These are phyloP conservation scores for Andrena fulva DNA, from an alignment of 2,888 invertebrate genomes.

Conservation along the genomic window DNA sequence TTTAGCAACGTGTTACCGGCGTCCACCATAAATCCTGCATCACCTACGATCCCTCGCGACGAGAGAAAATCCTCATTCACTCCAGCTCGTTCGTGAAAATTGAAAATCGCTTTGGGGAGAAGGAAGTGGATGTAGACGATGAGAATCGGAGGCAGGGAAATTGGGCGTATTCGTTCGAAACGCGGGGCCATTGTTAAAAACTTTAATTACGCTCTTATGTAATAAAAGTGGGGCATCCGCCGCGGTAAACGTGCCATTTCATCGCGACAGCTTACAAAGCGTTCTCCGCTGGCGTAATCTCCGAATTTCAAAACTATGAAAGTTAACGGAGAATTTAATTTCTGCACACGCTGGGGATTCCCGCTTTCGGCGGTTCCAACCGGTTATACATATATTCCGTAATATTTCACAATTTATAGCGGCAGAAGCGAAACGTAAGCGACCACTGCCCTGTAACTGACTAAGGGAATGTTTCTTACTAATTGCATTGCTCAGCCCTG, in stretches of 20 bases:
- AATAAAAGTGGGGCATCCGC: conserved; percentile 27
- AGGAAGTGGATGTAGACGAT: not conserved
- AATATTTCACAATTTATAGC: not conserved
- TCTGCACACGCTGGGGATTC: not conserved
- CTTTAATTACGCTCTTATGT: conserved; percentile 46
- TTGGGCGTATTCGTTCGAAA: conserved; percentile 1
- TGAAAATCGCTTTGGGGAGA: conserved; percentile 6
- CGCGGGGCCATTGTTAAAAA: conserved; percentile 29
- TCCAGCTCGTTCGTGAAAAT: not conserved
- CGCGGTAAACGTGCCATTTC: conserved; percentile 7
- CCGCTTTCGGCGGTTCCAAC: not conserved
- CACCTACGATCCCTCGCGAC: not conserved
- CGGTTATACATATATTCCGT: not conserved
- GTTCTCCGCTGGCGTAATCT: not conserved
- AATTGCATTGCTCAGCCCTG: not conserved
- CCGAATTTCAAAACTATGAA: conserved; percentile 28
- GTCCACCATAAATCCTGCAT: conserved; percentile 28
- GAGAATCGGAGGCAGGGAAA: not conserved
- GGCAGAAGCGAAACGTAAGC: not conserved
- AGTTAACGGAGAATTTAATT: conserved; percentile 28
- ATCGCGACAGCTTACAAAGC: not conserved
- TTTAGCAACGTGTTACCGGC: not conserved
- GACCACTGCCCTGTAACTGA: not conserved
- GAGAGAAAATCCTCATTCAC: not conserved
- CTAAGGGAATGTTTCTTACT: not conserved